A percentile compares a stretch with the other conserved stretches of the same genome.
phyloP scores from a whole-genome alignment of 2,797 vertebrate species.

The Gallinago solitaria region DNA sequence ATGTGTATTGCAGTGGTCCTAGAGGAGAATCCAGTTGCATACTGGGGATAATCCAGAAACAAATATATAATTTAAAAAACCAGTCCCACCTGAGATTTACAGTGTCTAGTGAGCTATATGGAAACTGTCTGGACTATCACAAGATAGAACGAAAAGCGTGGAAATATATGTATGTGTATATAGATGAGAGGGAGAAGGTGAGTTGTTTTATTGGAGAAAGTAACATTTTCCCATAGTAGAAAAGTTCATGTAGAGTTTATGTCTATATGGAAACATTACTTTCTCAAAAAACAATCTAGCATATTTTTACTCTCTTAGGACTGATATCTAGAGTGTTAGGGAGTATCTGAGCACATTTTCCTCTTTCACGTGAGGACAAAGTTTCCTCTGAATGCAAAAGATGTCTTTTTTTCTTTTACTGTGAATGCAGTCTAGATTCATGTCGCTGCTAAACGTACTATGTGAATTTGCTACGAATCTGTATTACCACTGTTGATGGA shows the following conservation, averaged over 20 bases:
- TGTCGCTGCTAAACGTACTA: not conserved
- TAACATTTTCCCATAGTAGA: not conserved
- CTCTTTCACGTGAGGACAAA: not conserved
- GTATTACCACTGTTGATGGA: not conserved
- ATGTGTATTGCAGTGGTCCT: not conserved
- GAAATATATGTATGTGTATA: not conserved
- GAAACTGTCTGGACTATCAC: not conserved
- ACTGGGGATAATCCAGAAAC: not conserved
- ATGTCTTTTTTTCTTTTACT: not conserved
- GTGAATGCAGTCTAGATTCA: not conserved
- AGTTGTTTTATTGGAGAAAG: not conserved
- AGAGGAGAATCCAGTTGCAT: not conserved
- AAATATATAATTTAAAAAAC: not conserved
- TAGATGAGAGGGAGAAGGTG: fast-evolving
- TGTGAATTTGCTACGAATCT: not conserved
- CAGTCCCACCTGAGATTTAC: not conserved
- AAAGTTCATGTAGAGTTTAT: not conserved
- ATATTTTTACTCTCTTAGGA: not conserved
- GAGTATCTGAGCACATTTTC: not conserved
- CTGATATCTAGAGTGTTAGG: not conserved
- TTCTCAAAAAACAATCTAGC: not conserved
- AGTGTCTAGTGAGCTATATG: not conserved
- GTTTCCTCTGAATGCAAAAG: not conserved
- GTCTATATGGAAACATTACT: not conserved
- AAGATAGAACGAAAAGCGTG: not conserved